Evolutionary conservation across 2,888 invertebrate species (phyloP).

Genomic region (Acleris sparsana): DNA sequence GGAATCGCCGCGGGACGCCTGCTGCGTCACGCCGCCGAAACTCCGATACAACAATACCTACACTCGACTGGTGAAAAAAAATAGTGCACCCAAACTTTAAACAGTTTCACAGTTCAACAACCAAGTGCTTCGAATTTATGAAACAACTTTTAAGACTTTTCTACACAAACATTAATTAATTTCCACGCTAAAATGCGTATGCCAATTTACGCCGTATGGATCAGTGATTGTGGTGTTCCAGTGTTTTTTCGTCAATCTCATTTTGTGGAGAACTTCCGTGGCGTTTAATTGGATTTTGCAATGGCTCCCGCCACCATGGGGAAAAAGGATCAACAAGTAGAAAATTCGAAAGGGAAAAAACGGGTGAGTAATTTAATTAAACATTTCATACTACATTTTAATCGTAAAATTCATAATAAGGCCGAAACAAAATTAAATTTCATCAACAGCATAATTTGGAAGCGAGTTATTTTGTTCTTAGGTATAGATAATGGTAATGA

Average conservation of each 20-base stretch:
- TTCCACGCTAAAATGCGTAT: conserved; percentile 24
- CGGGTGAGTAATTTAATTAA: conserved; percentile 59
- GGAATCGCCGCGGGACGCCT: conserved; percentile 68
- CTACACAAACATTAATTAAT: conserved; percentile 1
- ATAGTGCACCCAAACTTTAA: conserved; percentile 9
- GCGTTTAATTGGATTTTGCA: conserved; percentile 27
- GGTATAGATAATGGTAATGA: no score
- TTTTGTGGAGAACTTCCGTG: conserved; percentile 22
- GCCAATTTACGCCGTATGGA: conserved; percentile 25
- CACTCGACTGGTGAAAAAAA: conserved; percentile 14
- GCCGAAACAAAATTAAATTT: no score
- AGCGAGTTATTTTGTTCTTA: no score
- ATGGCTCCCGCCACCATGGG: conserved; percentile 49
- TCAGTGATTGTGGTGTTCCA: conserved; percentile 32
- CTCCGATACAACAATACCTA: conserved; percentile 21
- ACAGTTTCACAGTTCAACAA: not conserved
- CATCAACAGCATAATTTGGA: no score
- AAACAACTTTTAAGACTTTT: conserved; percentile 10
- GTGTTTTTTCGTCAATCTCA: conserved; percentile 19
- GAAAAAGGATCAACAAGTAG: conserved; percentile 61
- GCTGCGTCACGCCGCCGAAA: conserved; percentile 37
- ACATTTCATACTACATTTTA: no score
- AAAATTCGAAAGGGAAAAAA: conserved; percentile 67
- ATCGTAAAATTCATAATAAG: no score
- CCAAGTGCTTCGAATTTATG: not conserved